phyloP scores from a whole-genome alignment of 35 echinoderm and acorn worm species.

The Heliocidaris erythrogramma region DNA sequence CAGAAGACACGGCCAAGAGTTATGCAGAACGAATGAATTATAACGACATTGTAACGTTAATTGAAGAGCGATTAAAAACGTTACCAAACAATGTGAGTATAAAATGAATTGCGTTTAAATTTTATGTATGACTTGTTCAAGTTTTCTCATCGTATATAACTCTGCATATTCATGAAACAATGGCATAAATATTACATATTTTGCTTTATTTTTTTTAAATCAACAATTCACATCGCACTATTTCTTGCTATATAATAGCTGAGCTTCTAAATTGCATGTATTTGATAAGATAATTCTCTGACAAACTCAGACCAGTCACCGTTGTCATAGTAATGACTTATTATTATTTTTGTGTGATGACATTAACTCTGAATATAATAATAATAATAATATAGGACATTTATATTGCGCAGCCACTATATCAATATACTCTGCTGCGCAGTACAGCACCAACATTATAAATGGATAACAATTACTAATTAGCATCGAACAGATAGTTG shows the following conservation, averaged over 20 bases:
- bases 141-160: background rate
- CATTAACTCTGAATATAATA: background rate
- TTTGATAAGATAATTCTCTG: too few relatives aligned
- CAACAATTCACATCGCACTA: background rate
- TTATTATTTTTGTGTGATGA: background rate
- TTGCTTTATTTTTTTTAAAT: background rate
- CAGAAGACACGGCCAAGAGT: conserved; percentile 39
- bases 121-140: background rate
- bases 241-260: background rate
- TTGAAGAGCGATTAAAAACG: background rate
- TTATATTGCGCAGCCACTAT: too few relatives aligned
- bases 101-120: background rate
- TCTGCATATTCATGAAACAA: background rate
- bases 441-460: too few relatives aligned
- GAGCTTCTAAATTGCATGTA: too few relatives aligned
- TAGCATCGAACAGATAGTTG: too few relatives aligned
- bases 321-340: background rate
- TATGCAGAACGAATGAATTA: conserved; percentile 55
- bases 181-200: background rate
- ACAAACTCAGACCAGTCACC: too few relatives aligned
- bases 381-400: too few relatives aligned
- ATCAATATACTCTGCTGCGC: too few relatives aligned
- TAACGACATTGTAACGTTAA: conserved; percentile 24
- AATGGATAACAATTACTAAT: too few relatives aligned
- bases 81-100: background rate